Evolutionary conservation across 2,113 vertebrate genomes (phyloP).

Genomic region (Proterorhinus semilunaris): DNA sequence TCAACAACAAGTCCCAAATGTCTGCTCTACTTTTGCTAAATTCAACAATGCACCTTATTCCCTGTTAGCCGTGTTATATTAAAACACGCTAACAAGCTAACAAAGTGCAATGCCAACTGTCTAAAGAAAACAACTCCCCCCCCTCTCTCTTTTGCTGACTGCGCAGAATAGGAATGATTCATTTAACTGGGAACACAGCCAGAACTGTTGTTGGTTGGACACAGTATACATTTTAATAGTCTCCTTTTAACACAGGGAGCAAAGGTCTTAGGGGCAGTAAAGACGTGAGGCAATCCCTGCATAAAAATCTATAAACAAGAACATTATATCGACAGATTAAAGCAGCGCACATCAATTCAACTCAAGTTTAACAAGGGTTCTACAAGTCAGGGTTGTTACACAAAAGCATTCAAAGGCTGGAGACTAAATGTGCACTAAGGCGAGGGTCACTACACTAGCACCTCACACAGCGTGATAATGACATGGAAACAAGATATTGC

Average conservation of each 20-base stretch:
- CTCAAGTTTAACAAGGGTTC: slow-evolving; percentile 1
- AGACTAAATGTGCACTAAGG: too few species aligned
- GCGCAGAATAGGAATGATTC: slow-evolving; percentile 50
- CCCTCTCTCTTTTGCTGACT: slow-evolving; percentile 59
- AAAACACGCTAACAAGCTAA: slow-evolving; percentile 38
- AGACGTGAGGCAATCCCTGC: slow-evolving; percentile 24
- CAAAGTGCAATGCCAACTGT: slow-evolving; percentile 19
- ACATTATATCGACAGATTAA: slow-evolving; percentile 1
- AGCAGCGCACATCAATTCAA: slow-evolving; percentile 8
- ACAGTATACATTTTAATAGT: slow-evolving; percentile 35
- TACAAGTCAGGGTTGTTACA: neutral
- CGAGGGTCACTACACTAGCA: too few species aligned
- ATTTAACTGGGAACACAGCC: slow-evolving; percentile 50
- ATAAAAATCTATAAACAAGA: slow-evolving; percentile 26
- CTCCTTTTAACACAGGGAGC: slow-evolving; percentile 16
- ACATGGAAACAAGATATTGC: too few species aligned
- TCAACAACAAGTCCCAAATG: slow-evolving; percentile 23
- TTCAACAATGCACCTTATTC: slow-evolving; percentile 17
- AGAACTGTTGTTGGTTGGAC: slow-evolving; percentile 49
- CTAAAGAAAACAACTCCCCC: slow-evolving; percentile 22
- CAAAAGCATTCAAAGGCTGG: too few species aligned
- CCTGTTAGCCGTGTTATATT: slow-evolving; percentile 2
- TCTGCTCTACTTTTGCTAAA: neutral
- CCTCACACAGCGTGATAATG: too few species aligned
- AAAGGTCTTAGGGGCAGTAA: slow-evolving; percentile 31